Conservation (phyloP, 2,888 invertebrate species). For the Allacma fusca region DNA sequence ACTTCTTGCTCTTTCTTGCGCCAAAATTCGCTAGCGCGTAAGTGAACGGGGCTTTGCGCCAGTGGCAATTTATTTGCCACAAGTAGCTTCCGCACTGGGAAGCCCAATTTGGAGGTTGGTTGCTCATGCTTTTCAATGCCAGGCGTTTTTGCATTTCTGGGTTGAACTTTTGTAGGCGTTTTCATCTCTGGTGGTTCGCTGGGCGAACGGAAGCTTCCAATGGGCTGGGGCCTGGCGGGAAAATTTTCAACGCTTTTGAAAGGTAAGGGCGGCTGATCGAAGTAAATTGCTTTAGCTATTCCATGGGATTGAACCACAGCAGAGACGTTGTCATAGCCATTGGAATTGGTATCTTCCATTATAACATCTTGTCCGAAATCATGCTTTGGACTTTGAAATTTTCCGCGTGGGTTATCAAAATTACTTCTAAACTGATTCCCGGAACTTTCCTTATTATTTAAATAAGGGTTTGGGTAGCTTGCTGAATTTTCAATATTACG, state of each 20-base stretch:
- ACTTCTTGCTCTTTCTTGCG: constrained; percentile 61
- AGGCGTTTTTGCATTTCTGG: constrained; percentile 21
- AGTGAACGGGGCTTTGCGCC: constrained; percentile 57
- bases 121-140: background rate
- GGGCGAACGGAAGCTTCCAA: constrained; percentile 50
- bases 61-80: constrained; percentile 46
- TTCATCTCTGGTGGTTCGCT: constrained; percentile 59
- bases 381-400: no score
- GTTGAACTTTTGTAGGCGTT: background rate
- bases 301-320: background rate
- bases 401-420: no score
- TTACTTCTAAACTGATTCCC: no score
- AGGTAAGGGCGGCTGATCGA: background rate
- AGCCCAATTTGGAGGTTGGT: constrained; percentile 57
- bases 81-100: constrained; percentile 57
- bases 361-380: no score
- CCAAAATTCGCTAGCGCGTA: constrained; percentile 62
- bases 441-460: no score
- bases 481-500: no score
- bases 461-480: no score
- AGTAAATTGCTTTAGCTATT: constrained; percentile 2
- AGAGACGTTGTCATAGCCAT: constrained; percentile 16
- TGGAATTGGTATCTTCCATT: background rate
- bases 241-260: no score
- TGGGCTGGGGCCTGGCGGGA: no score